Evolutionary conservation across 2,797 vertebrate genomes (phyloP).

Genomic region (Falco columbarius): DNA sequence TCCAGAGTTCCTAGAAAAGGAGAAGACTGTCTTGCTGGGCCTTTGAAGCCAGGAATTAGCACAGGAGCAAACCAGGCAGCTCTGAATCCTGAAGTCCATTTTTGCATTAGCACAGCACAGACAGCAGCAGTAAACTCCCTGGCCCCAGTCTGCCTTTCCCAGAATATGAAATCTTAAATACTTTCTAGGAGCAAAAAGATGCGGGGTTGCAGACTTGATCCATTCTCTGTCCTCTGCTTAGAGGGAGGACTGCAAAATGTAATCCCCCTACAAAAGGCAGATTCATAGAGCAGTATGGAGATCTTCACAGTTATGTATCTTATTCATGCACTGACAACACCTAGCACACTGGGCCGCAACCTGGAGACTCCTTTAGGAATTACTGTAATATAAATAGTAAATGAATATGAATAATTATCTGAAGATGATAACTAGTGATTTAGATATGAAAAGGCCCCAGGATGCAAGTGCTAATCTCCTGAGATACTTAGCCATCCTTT

Average conservation of each 20-base stretch:
- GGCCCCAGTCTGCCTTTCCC: background rate
- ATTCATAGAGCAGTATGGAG: background rate
- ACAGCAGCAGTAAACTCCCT: background rate
- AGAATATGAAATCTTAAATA: background rate
- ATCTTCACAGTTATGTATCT: background rate
- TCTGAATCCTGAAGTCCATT: background rate
- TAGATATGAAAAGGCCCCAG: constrained; percentile 37
- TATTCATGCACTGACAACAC: background rate
- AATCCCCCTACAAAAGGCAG: background rate
- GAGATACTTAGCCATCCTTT: constrained; percentile 49
- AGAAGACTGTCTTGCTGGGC: background rate
- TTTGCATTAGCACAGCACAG: background rate
- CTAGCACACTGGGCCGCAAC: background rate
- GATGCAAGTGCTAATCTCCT: constrained; percentile 42
- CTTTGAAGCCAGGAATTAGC: background rate
- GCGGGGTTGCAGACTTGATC: background rate
- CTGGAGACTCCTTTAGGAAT: constrained; percentile 6
- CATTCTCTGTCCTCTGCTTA: background rate
- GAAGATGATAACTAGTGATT: constrained; percentile 45
- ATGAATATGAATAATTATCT: constrained; percentile 59
- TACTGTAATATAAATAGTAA: constrained; percentile 56
- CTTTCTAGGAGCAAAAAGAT: background rate
- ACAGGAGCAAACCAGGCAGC: background rate
- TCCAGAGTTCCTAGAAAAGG: background rate
- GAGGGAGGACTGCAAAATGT: background rate